Percentiles rank a stretch among this genome's conserved stretches.
Evolutionary conservation across 2,797 vertebrate genomes (phyloP).

Genomic region (Echeneis naucrates): DNA sequence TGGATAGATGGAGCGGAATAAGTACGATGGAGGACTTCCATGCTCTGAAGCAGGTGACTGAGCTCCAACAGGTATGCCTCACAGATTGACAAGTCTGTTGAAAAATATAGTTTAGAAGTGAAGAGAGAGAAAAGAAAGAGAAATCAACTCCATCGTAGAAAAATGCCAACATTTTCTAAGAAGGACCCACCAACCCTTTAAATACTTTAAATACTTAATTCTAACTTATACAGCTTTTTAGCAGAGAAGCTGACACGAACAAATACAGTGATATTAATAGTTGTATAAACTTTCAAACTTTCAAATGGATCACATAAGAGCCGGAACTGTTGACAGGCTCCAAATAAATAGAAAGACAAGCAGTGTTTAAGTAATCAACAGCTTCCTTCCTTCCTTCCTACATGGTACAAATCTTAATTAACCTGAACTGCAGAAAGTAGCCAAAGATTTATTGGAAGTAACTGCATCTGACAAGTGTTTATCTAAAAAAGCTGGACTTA

Average conservation of each 20-base stretch:
- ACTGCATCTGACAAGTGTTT: neutral
- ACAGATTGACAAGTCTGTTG: constrained; percentile 91
- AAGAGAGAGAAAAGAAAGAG: neutral
- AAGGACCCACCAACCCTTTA: neutral
- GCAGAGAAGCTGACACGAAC: neutral
- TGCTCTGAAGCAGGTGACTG: constrained; percentile 93
- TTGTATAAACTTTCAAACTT: no score
- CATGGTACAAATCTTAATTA: constrained; percentile 3
- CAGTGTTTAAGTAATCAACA: constrained; percentile 11
- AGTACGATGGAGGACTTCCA: constrained; percentile 97
- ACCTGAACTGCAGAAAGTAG: constrained; percentile 36
- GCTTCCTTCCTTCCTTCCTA: constrained; percentile 26
- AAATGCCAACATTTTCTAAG: neutral
- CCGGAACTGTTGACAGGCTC: constrained; percentile 25
- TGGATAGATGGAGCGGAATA: constrained; percentile 98
- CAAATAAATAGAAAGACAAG: constrained; percentile 53
- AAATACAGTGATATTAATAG: no score
- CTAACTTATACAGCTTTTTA: neutral
- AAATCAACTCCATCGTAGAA: neutral
- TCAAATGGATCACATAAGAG: constrained; percentile 13
- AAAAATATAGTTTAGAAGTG: neutral
- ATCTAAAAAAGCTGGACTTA: constrained; percentile 6
- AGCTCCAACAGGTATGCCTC: constrained; percentile 93
- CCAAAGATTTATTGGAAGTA: neutral
- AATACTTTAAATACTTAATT: no score